Evolutionary conservation across 92 coral and sea anemone genomes (phyloP), one percentile per base, ranked within the genome.

Genomic region (Galaxea fascicularis): DNA sequence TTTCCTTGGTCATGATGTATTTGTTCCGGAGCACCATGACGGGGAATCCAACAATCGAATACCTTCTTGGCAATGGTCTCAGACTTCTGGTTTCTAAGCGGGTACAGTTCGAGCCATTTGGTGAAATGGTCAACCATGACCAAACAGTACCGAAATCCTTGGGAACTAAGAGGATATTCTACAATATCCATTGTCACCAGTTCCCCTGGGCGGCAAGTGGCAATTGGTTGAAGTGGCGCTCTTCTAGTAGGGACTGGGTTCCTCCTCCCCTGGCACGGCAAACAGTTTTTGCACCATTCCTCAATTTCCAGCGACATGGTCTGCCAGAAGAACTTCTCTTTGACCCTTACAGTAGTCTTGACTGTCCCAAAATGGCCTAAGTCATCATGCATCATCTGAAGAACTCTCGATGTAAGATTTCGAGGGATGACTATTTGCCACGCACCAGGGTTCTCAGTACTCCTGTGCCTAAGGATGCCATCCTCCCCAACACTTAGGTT

Each of bases 171-270:
- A 29, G 78, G 67, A 27, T 82, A 82, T 31, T 82, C 85, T 4
- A 68, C 85, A 51, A 67, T 67, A 46, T 85, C 93, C 71, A 89
- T 71, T 29, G 93, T 74, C 25, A 90, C 82, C 63, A 90, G 46
- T 77, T 90, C n/a, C n/a, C n/a, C n/a, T n/a, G n/a, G n/a, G n/a
- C 82, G 57, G 28, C 39, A 13, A 18, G 84, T 86, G 44, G 76
- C 35, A 24, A 90, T 86, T 13, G 90, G 90, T 71, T 90, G 91
- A 17, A 86, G 80, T 58, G 82, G 93, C 6, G 88, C 93, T 67
- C 85, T 82, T 45, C 44, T 82, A 24, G 15, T 51, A 10, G 89
- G 86, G 18, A 76, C 88, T 9, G 78, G 81, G 68, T 85, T 78
- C 21, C 45, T 70, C 18, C 75, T 70, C 57, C 13, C 22, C 75